Base-by-base conservation (phyloP, 2,113 vertebrate genomes). In the Drymodes brunneopygia region DNA sequence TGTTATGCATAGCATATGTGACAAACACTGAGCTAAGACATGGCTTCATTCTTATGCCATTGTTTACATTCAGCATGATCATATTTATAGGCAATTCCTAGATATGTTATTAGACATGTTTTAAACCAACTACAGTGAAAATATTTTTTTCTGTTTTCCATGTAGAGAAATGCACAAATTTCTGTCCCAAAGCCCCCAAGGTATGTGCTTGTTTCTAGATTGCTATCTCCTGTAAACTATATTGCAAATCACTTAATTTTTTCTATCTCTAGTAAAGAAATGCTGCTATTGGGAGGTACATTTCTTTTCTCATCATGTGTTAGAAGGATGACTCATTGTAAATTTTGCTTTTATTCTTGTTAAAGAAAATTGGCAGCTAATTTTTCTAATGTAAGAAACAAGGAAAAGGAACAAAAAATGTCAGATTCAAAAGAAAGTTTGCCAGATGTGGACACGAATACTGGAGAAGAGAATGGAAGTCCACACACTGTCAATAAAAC, bases 351-450 rank as follows among this genome's bases (percentile, higher is more conserved):
- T 89, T 92, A 33, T 86, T 33, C 7, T 74, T 79, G 8, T 60
- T 87, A 17, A 67, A 97, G 94, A 54, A 61, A 10, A 70, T 69
- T 97, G 91, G 96, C 97, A 81, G 7, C 92, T 57, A 91, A 7
- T n/a, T 98, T 98, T 95, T 2, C 6, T 62, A 31, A 10, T 12
- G 18, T 2, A 40, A 70, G 31, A 66, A 57, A 44, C 3, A 33
- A 50, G 11, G 28, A 78, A 65, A 16, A 65, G 42, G 3, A 4
- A 35, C 44, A 54, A 48, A 21, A 5, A 0, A 29, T 2, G 45
- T 12, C 85, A 65, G 19, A 66, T 65, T 65, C 35, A 53, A 45
- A 33, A 45, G 29, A 10, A 54, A 35, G 10, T 19, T 31, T 45
- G 14, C 15, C 78, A 71, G 23, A 67, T 69, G 38, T 42, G 62